These are phyloP conservation scores for Uropetala carovei DNA, from an alignment of 2,888 invertebrate genomes.

Conservation along the genomic window DNA sequence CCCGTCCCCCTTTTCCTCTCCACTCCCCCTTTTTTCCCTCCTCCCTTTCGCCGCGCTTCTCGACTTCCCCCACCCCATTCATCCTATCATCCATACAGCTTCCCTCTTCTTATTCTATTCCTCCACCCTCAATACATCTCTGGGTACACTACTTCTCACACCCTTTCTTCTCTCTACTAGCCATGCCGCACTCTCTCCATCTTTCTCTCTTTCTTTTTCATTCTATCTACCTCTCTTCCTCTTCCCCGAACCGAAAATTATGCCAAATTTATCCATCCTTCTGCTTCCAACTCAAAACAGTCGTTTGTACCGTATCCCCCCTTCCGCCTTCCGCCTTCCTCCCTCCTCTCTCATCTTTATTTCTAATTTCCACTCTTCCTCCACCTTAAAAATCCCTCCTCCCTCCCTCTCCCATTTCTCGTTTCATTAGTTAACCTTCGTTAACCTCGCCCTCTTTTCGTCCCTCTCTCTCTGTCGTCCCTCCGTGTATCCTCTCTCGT, in stretches of 20 bases:
- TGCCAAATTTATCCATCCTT: neutral
- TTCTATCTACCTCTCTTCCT: too few relatives aligned
- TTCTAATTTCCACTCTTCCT: constrained; percentile 38
- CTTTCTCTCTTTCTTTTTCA: neutral
- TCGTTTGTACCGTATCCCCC: neutral
- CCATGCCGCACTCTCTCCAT: too few relatives aligned
- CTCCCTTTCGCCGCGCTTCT: neutral
- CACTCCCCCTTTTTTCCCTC: neutral
- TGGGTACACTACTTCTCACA: neutral
- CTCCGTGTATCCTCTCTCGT: neutral
- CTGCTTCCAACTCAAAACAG: constrained; percentile 23
- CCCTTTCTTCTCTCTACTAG: too few relatives aligned
- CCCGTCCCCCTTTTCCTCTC: neutral
- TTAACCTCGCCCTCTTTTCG: neutral
- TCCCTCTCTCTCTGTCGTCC: neutral
- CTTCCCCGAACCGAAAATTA: neutral
- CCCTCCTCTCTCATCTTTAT: neutral
- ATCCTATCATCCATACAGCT: neutral
- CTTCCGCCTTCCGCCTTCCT: neutral
- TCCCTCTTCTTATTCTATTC: neutral
- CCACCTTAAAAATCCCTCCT: neutral
- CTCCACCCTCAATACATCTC: neutral
- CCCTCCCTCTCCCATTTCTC: neutral
- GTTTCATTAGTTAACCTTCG: constrained; percentile 58
- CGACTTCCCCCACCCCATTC: neutral